Conservation (phyloP, 2,797 vertebrate genomes). For the Apogon hyalosoma region DNA sequence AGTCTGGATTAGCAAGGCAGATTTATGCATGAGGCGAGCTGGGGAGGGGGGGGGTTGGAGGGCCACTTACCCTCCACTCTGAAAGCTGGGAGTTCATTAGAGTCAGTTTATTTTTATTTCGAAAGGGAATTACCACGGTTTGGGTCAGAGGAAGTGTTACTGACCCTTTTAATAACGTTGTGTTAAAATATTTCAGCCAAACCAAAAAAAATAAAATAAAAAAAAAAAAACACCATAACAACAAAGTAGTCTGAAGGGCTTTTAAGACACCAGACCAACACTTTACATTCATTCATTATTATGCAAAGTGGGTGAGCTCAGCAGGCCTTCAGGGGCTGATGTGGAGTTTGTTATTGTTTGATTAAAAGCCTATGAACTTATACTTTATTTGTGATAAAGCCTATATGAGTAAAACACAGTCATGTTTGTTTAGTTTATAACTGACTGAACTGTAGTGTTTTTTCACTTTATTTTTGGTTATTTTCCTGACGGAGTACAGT, state of each 20-base stretch:
- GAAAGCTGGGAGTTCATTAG: background rate
- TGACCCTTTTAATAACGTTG: background rate
- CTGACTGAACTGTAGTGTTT: too few relatives aligned
- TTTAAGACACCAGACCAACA: background rate
- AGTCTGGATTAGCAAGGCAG: slow-evolving; percentile 63
- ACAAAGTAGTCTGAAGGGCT: slow-evolving; percentile 9
- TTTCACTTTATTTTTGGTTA: too few relatives aligned
- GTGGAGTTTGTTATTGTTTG: background rate
- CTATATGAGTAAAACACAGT: too few relatives aligned
- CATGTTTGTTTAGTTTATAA: too few relatives aligned
- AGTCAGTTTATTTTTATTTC: background rate
- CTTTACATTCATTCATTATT: slow-evolving; percentile 4
- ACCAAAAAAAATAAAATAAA: too few relatives aligned
- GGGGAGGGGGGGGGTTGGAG: background rate
- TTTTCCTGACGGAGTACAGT: too few relatives aligned
- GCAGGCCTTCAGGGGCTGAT: background rate
- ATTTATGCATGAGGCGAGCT: slow-evolving; percentile 43
- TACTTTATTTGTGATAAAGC: too few relatives aligned
- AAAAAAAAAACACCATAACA: background rate
- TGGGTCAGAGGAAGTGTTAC: background rate
- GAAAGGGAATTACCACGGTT: background rate
- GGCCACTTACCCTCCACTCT: background rate
- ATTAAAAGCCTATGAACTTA: too few relatives aligned
- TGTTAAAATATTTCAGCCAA: background rate
- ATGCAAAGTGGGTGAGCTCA: slow-evolving; percentile 2